A percentile compares a stretch with the other conserved stretches of the same genome.
Conservation (phyloP, 2,113 vertebrate genomes). For the Ploceus nigricollis region DNA sequence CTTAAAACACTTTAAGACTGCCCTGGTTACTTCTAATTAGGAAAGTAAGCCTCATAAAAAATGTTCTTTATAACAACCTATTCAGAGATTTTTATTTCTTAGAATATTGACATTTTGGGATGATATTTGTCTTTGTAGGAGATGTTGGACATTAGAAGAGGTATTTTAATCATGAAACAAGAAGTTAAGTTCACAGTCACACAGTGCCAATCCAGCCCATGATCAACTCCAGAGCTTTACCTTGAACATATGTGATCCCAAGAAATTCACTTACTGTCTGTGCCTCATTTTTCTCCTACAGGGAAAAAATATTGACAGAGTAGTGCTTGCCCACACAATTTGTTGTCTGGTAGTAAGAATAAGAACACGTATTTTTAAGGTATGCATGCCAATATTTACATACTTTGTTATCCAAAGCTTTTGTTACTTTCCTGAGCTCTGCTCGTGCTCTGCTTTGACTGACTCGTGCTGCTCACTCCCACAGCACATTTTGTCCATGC, state of each 20-base stretch:
- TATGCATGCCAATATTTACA: neutral
- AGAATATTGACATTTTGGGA: neutral
- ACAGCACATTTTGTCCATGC: rapidly evolving
- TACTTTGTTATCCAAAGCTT: neutral
- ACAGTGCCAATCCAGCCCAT: neutral
- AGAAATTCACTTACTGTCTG: neutral
- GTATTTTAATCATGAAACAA: neutral
- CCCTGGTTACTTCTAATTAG: slow-evolving; percentile 19
- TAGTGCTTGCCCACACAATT: neutral
- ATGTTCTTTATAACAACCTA: neutral
- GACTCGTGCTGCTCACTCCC: neutral
- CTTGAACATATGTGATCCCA: neutral
- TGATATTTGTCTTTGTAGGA: neutral
- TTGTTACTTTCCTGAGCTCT: neutral
- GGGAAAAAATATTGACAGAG: neutral
- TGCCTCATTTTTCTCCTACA: neutral
- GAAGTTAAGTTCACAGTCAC: neutral
- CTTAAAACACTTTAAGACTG: neutral
- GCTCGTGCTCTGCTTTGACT: neutral
- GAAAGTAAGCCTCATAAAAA: neutral
- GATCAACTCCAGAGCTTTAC: neutral
- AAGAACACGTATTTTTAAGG: neutral
- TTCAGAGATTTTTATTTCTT: slow-evolving; percentile 4
- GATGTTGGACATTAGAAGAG: neutral
- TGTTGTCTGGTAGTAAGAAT: neutral